Evolutionary conservation across 2,113 vertebrate species (phyloP), one percentile per base, ranked within the genome.

Genomic region (Leptobrachium ailaonicum): DNA sequence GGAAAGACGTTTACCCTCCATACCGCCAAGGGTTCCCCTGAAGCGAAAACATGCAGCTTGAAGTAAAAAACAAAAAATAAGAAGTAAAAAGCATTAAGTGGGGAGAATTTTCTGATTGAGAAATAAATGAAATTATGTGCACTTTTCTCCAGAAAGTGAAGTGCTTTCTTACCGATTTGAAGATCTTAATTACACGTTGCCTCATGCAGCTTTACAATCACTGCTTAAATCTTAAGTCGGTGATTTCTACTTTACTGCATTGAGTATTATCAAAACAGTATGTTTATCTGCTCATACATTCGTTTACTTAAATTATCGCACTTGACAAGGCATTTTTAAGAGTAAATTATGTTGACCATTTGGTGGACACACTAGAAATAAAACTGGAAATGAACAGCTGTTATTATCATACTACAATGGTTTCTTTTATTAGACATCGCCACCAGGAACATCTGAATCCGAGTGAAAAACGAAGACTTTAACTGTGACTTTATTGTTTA

Each of bases 171-270:
- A 40, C 58, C 53, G 44, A 1, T 50, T 50, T 62, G 44, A 53
- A 50, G 58, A 14, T 60, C 45, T 64, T 72, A 72, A 78, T 79
- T 64, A 66, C 77, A 72, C 44, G 72, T 54, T 53, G 62, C 68
- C 56, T 64, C 77, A 50, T 42, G 42, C 7, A 50, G 77, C 2
- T 4, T 71, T 41, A 72, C 44, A 79, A 79, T 72, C 12, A 10
- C 40, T 10, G 42, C 69, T 80, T 73, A 72, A 42, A 73, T 50
- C 47, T 41, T 66, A 7, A 56, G 20, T 32, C 20, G 20, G 20
- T 32, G 62, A 58, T 54, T 66, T 32, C 41, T 58, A 66, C 11
- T 67, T 73, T 53, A 66, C 54, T 43, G 62, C 14, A 10, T 54
- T 14, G 14, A 32, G 45, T 71, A 64, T 79, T 42, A 50, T 63